These are phyloP conservation scores for Amblyornis subalaris DNA, from an alignment of 2,113 vertebrate species.

Conservation along the genomic window DNA sequence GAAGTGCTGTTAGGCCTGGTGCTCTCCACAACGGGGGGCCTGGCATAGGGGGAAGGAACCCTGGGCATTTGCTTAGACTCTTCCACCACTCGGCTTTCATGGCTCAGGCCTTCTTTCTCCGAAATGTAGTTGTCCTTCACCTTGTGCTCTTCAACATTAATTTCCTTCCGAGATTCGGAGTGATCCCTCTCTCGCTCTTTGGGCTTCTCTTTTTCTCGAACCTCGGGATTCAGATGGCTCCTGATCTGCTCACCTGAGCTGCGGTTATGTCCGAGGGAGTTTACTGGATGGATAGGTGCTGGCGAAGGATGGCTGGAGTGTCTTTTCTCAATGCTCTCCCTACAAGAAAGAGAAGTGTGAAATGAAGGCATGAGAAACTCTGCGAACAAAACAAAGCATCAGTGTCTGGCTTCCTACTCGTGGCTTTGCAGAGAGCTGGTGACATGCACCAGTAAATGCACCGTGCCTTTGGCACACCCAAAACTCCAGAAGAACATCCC, in stretches of 20 bases:
- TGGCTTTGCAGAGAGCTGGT: neutral
- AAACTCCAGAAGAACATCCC: neutral
- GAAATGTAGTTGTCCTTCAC: conserved; percentile 85
- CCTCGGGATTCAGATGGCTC: conserved; percentile 76
- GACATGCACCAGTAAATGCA: neutral
- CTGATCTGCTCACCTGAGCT: conserved; percentile 81
- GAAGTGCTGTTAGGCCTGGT: conserved; percentile 80
- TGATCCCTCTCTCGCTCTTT: conserved; percentile 85
- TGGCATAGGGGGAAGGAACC: conserved; percentile 84
- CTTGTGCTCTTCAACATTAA: conserved; percentile 86
- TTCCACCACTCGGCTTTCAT: conserved; percentile 75
- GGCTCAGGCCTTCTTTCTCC: conserved; percentile 84
- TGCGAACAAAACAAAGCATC: neutral
- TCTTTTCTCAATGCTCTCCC: conserved; percentile 90
- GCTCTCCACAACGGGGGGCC: conserved; percentile 69
- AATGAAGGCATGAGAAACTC: conserved; percentile 6
- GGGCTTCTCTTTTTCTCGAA: conserved; percentile 88
- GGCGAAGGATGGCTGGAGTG: conserved; percentile 90
- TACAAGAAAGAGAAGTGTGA: conserved; percentile 52
- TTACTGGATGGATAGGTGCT: conserved; percentile 81
- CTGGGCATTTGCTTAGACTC: conserved; percentile 86
- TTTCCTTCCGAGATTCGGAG: conserved; percentile 86
- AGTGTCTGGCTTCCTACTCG: neutral
- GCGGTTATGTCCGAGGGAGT: conserved; percentile 82
- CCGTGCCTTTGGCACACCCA: neutral